Conservation (phyloP, 2,888 invertebrate species). For the Dexiosoma caninum region DNA sequence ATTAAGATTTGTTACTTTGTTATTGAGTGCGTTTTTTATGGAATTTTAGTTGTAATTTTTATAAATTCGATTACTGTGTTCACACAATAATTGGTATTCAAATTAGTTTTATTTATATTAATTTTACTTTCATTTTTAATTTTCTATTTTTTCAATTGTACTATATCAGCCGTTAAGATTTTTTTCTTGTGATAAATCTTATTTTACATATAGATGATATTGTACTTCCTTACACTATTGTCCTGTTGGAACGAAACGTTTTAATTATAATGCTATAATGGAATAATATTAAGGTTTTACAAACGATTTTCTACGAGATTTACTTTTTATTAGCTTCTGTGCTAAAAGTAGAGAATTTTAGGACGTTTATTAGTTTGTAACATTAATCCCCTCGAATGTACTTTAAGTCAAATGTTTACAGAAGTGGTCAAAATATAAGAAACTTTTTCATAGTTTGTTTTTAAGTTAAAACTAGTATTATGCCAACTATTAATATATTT, state of each 20-base stretch:
- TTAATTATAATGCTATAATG: too few relatives aligned
- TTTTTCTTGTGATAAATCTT: slow-evolving; percentile 43
- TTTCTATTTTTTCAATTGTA: background rate
- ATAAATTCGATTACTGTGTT: background rate
- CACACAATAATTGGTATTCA: background rate
- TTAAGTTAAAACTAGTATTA: too few relatives aligned
- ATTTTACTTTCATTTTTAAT: background rate
- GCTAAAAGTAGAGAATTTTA: too few relatives aligned
- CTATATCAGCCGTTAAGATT: background rate
- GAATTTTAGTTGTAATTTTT: background rate
- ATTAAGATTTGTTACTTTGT: slow-evolving; percentile 9
- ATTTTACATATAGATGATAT: background rate
- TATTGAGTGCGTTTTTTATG: background rate
- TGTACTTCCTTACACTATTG: background rate
- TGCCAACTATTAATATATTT: too few relatives aligned
- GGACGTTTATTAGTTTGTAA: too few relatives aligned
- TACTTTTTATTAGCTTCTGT: too few relatives aligned
- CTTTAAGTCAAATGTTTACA: background rate
- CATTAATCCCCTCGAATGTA: too few relatives aligned
- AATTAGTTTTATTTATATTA: background rate
- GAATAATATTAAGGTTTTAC: too few relatives aligned
- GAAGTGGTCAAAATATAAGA: too few relatives aligned
- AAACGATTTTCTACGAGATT: too few relatives aligned
- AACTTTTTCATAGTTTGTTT: too few relatives aligned
- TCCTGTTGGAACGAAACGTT: too few relatives aligned